phyloP scores from a whole-genome alignment of 2,888 invertebrate species.

The Entomobrya multifasciata region DNA sequence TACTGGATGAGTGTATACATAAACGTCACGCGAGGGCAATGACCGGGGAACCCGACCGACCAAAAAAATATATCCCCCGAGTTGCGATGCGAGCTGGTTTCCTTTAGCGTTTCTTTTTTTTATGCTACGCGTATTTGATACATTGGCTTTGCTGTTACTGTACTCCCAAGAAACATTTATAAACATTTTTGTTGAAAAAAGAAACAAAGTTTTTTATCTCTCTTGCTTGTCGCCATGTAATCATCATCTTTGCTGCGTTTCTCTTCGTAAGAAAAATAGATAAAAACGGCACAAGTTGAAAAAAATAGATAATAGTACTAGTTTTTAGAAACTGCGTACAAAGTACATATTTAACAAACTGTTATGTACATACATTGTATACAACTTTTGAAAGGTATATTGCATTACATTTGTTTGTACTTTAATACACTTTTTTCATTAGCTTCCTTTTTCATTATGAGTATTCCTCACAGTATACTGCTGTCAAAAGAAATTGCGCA shows the following conservation, averaged over 20 bases:
- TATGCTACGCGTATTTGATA: background rate
- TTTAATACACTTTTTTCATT: too few species aligned
- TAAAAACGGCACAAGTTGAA: slow-evolving; percentile 26
- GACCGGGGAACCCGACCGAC: slow-evolving; percentile 78
- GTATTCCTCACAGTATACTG: too few species aligned
- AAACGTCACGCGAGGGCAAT: slow-evolving; percentile 79
- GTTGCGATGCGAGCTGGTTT: slow-evolving; percentile 39
- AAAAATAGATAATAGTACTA: background rate
- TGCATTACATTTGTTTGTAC: background rate
- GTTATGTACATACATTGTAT: too few species aligned
- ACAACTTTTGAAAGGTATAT: background rate
- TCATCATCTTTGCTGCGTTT: slow-evolving; percentile 7
- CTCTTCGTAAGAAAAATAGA: background rate
- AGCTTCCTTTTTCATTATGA: too few species aligned
- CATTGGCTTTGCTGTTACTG: background rate
- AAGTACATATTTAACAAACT: background rate
- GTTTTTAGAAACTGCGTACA: background rate
- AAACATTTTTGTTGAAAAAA: slow-evolving; percentile 21
- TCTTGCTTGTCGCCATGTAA: background rate
- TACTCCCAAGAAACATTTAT: slow-evolving; percentile 5
- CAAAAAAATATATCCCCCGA: slow-evolving; percentile 66
- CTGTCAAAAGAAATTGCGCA: too few species aligned
- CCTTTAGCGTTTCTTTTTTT: slow-evolving; percentile 19
- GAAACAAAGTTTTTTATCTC: slow-evolving; percentile 24
- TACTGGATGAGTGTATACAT: slow-evolving; percentile 73